Evolutionary conservation across 2,113 vertebrate genomes (phyloP).

Genomic region (Toxostoma redivivum): DNA sequence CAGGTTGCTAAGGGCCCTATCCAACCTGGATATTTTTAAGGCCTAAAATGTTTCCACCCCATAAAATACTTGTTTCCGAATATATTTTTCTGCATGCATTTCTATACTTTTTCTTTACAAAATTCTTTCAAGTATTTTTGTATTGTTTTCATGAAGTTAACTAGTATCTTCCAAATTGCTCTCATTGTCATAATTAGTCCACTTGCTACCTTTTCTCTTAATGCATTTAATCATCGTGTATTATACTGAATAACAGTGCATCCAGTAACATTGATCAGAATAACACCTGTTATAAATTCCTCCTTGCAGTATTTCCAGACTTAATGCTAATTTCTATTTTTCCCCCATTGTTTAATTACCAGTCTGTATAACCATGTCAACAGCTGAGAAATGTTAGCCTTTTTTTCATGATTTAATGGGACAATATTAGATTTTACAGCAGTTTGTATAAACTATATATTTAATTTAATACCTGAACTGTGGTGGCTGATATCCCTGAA

Average conservation of each 20-base stretch:
- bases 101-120: not conserved
- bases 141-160: not conserved
- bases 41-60: not conserved
- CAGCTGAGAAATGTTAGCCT: not conserved
- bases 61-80: not conserved
- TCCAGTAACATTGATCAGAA: not conserved
- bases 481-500: not conserved
- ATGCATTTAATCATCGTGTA: not conserved
- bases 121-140: not conserved
- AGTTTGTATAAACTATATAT: not conserved
- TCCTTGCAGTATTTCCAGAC: not conserved
- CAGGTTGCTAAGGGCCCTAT: not conserved
- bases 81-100: not conserved
- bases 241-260: not conserved
- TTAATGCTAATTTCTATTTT: not conserved
- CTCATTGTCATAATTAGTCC: not conserved
- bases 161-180: not conserved
- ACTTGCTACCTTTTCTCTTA: not conserved
- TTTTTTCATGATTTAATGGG: not conserved
- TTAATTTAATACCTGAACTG: not conserved
- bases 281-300: not conserved
- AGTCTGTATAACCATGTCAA: not conserved
- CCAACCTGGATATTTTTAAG: not conserved
- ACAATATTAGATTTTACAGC: not conserved
- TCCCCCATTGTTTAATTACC: not conserved